These are phyloP conservation scores for Helicoverpa assulta DNA, from an alignment of 2,888 invertebrate genomes.

Conservation along the genomic window DNA sequence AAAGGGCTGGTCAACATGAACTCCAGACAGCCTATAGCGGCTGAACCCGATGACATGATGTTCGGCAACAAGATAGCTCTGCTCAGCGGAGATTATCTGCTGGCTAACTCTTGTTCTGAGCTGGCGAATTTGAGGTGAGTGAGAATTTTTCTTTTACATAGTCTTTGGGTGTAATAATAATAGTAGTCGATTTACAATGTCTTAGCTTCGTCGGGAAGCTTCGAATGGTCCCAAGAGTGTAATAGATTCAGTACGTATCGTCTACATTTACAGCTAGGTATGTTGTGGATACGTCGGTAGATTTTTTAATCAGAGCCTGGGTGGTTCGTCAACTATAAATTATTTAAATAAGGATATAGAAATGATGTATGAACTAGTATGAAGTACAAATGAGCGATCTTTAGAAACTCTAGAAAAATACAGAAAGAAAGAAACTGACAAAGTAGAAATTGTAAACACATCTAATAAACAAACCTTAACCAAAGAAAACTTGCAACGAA, in stretches of 20 bases:
- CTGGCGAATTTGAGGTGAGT: constrained; percentile 93
- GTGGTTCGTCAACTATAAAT: neutral
- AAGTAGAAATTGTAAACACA: neutral
- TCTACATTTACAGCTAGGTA: neutral
- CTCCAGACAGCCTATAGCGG: constrained; percentile 89
- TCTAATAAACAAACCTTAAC: neutral
- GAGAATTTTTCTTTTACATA: neutral
- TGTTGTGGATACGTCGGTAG: too few species aligned
- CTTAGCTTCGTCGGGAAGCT: neutral
- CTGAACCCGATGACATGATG: constrained; percentile 94
- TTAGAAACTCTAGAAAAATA: neutral
- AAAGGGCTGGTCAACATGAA: constrained; percentile 96
- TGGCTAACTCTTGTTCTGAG: constrained; percentile 96
- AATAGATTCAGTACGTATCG: neutral
- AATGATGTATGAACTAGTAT: too few species aligned
- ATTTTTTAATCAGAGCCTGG: too few species aligned
- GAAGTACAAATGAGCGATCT: neutral
- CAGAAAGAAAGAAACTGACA: neutral
- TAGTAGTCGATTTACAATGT: neutral
- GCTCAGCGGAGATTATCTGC: constrained; percentile 97
- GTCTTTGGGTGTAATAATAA: neutral
- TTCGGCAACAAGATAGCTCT: constrained; percentile 98
- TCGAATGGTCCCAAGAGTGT: neutral
- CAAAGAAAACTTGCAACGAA: neutral
- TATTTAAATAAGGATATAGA: neutral